Evolutionary conservation across 2,797 vertebrate genomes (phyloP).

Genomic region (Ctenopoma multispine): DNA sequence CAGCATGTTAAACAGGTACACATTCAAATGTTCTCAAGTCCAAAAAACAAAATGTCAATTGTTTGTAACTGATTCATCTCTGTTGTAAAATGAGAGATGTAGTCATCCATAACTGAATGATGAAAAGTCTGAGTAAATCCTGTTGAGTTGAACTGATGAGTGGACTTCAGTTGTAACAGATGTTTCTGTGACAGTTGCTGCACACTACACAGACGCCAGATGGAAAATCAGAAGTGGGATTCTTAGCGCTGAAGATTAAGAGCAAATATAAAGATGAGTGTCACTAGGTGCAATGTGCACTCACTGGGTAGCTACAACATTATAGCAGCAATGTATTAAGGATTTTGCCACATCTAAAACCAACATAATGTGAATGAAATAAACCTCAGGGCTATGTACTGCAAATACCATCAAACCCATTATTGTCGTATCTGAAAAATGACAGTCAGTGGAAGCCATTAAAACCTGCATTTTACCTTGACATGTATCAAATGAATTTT

Average conservation of each 20-base stretch:
- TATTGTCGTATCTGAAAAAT: neutral
- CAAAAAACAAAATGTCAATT: neutral
- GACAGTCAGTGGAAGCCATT: too few species aligned
- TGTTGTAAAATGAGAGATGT: neutral
- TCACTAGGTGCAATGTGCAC: slow-evolving; percentile 16
- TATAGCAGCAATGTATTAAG: slow-evolving; percentile 15
- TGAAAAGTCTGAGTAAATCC: slow-evolving; percentile 13
- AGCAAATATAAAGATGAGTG: slow-evolving; percentile 31
- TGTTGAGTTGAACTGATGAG: slow-evolving; percentile 44
- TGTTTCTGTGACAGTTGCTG: slow-evolving; percentile 57
- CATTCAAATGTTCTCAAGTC: neutral
- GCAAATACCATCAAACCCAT: slow-evolving; percentile 14
- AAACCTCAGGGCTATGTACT: neutral
- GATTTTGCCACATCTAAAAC: neutral
- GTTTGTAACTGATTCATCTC: slow-evolving; percentile 11
- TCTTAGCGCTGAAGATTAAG: slow-evolving; percentile 46
- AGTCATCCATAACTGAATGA: neutral
- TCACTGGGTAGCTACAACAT: neutral
- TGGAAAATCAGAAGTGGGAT: slow-evolving; percentile 41
- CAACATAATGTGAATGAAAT: neutral
- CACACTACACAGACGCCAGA: slow-evolving; percentile 37
- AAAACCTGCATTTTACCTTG: too few species aligned
- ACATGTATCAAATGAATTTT: too few species aligned
- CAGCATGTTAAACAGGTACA: neutral
- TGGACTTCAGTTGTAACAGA: slow-evolving; percentile 51